Conservation (phyloP, 1,140 invertebrate genomes). For the roundworm (Caenorhabditis elegans) region WBcel235 BX284605.5:6441001-6441500, state of each 20-base stretch:
- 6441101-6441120: neutral
- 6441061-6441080: neutral
- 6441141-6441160: conserved; percentile 1
- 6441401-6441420: neutral
- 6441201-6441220: neutral
- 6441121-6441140: neutral
- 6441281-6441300: neutral
- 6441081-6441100: neutral
- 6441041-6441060: too few relatives aligned
- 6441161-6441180: neutral
- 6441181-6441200: neutral
- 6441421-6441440: neutral
- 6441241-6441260: neutral
- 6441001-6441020: neutral
- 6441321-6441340: too few relatives aligned
- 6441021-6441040: neutral
- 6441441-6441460: neutral
- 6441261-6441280: neutral
- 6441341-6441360: neutral
- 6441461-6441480: neutral
- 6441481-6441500: neutral
- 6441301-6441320: conserved; percentile 3
- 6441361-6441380: neutral
- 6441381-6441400: neutral
- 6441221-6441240: neutral